Conservation (phyloP, 2,113 vertebrate genomes). For the Nanorana parkeri region DNA sequence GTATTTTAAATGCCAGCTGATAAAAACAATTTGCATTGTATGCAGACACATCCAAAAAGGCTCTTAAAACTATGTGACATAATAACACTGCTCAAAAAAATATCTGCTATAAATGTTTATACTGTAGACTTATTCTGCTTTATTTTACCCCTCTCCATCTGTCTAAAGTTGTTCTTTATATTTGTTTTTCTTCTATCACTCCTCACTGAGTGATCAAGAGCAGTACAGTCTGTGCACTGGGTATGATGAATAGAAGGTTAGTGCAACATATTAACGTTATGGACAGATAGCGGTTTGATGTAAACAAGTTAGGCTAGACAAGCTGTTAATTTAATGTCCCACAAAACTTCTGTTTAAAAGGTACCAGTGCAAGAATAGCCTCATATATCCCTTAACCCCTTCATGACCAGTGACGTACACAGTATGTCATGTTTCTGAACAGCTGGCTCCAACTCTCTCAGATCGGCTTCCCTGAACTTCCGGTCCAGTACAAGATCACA, state of each 20-base stretch:
- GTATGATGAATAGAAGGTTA: neutral
- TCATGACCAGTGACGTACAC: too few species aligned
- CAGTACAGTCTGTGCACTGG: neutral
- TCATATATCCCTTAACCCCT: too few species aligned
- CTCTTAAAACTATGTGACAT: neutral
- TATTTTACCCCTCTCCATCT: neutral
- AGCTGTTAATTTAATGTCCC: neutral
- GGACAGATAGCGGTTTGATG: neutral
- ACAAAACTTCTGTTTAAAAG: neutral
- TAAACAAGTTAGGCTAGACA: neutral
- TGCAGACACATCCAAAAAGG: neutral
- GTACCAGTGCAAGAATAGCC: neutral
- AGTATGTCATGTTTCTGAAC: too few species aligned
- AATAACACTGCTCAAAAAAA: neutral
- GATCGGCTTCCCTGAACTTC: too few species aligned
- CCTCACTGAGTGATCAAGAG: conserved; percentile 4
- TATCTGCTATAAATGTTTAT: neutral
- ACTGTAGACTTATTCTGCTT: neutral
- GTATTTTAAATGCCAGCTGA: neutral
- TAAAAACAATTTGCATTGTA: neutral
- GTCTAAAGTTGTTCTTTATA: neutral
- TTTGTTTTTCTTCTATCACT: neutral
- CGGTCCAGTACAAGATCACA: too few species aligned
- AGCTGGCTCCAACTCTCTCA: too few species aligned
- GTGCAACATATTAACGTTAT: neutral